phyloP scores from a whole-genome alignment of 2,113 vertebrate genomes.

The Tympanuchus pallidicinctus region DNA sequence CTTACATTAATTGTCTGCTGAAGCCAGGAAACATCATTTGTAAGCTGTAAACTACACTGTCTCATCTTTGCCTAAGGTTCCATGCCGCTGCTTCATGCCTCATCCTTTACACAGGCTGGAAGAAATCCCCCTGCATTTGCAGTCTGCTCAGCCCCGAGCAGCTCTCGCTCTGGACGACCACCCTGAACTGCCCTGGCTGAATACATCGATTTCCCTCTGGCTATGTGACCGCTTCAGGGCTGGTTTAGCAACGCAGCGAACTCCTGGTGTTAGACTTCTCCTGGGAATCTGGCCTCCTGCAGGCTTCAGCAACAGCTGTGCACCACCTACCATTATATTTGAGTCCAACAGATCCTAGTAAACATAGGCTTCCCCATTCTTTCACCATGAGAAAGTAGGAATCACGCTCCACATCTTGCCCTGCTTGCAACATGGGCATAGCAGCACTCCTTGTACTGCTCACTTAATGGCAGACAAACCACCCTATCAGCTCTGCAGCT shows the following conservation, averaged over 20 bases:
- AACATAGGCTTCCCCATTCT: background rate
- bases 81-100: background rate
- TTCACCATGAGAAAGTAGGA: background rate
- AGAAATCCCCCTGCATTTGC: background rate
- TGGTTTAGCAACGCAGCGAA: background rate
- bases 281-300: background rate
- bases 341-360: background rate
- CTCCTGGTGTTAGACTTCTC: background rate
- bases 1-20: background rate
- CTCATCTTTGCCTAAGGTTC: background rate
- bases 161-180: background rate
- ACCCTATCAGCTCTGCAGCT: background rate
- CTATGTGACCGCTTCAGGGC: background rate
- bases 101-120: background rate
- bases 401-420: background rate
- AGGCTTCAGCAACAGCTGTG: accelerated
- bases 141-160: background rate
- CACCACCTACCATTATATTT: background rate
- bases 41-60: background rate
- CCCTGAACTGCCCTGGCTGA: background rate
- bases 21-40: background rate
- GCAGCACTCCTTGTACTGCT: background rate
- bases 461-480: accelerated
- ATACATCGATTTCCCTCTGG: background rate
- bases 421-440: accelerated